These are phyloP conservation scores for Ciconia stormi DNA, from an alignment of 2,113 vertebrate species.

Conservation along the genomic window DNA sequence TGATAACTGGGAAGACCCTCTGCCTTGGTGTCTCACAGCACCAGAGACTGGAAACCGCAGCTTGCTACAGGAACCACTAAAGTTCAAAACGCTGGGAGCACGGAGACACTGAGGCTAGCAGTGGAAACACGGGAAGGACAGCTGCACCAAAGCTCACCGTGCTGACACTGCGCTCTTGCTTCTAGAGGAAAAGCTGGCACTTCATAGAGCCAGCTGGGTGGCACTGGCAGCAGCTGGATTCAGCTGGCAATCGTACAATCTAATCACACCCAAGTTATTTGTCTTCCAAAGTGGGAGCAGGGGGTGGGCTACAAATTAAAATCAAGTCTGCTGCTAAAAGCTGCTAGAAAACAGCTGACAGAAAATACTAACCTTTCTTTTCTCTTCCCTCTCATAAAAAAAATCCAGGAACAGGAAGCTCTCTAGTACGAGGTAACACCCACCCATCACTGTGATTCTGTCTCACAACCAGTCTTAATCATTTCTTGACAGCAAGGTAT, in stretches of 20 bases:
- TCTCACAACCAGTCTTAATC: background rate
- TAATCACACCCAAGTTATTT: background rate
- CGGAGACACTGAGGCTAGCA: background rate
- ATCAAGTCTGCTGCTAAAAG: background rate
- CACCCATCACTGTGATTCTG: background rate
- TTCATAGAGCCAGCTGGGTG: background rate
- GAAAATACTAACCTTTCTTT: background rate
- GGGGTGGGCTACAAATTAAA: background rate
- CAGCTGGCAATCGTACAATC: background rate
- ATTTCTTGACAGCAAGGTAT: background rate
- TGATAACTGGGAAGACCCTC: background rate
- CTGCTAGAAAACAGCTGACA: background rate
- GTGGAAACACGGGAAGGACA: background rate
- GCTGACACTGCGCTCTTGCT: background rate
- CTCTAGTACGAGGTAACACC: background rate
- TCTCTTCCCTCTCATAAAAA: background rate
- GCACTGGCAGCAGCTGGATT: background rate
- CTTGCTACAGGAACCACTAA: background rate
- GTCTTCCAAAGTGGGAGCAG: background rate
- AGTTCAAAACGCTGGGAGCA: accelerated
- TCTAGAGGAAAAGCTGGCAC: background rate
- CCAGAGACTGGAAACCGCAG: background rate
- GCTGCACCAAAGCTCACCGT: too few species aligned
- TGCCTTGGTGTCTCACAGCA: background rate
- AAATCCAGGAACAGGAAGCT: background rate